Percentiles rank a stretch among this genome's conserved stretches.
phyloP scores from a whole-genome alignment of 2,888 invertebrate genomes.

The Choreutis nemorana region DNA sequence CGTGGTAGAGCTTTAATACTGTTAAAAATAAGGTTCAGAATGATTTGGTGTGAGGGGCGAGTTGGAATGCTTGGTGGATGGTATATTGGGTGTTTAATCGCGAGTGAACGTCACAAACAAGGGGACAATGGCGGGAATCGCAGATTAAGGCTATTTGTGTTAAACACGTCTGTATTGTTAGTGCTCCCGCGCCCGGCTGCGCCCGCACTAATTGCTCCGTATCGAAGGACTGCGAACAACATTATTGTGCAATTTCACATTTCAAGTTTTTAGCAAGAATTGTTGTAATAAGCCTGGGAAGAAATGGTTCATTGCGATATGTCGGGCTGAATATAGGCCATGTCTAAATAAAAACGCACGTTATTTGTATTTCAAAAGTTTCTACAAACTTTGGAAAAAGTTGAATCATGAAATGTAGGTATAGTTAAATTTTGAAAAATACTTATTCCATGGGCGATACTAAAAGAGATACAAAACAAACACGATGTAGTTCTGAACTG shows the following conservation, averaged over 20 bases:
- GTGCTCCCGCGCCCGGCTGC: constrained; percentile 31
- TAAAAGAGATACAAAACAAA: no score
- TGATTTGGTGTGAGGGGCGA: no score
- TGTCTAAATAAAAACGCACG: background rate
- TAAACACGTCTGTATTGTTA: constrained; percentile 45
- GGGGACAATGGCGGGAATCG: constrained; percentile 27
- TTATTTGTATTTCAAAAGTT: background rate
- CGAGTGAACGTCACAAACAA: constrained; percentile 39
- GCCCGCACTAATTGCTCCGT: constrained; percentile 19
- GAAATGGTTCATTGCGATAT: no score
- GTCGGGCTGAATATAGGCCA: no score
- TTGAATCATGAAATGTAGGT: no score
- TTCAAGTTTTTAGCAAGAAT: no score
- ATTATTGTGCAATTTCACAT: background rate
- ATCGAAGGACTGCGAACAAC: background rate
- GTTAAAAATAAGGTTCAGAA: no score
- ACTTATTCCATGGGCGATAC: no score
- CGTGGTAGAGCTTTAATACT: no score
- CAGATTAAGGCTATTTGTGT: constrained; percentile 54
- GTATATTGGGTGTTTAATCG: constrained; percentile 46
- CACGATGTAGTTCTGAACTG: no score
- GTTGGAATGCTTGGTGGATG: no score
- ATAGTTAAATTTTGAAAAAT: no score
- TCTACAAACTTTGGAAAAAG: background rate
- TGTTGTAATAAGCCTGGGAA: background rate